Conservation (phyloP, 2,888 invertebrate genomes). For the Neelides folsomi region DNA sequence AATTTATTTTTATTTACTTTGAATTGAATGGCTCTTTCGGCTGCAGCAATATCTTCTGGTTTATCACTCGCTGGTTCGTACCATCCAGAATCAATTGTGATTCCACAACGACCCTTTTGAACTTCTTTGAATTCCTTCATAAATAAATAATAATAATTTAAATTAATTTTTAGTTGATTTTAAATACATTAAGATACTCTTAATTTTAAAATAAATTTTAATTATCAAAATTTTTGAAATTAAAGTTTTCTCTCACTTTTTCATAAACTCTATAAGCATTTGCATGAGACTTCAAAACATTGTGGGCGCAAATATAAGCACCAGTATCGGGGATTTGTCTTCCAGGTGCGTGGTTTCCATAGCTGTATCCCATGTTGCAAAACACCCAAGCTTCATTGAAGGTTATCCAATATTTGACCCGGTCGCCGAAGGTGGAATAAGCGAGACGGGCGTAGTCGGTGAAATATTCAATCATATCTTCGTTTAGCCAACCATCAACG, state of each 20-base stretch:
- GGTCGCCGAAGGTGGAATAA: conserved; percentile 10
- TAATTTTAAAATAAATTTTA: too few relatives aligned
- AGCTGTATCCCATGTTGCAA: conserved; percentile 14
- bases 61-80: conserved; percentile 14
- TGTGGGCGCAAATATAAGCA: conserved; percentile 14
- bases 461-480: conserved; percentile 6
- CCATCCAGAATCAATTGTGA: conserved; percentile 17
- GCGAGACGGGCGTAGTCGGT: conserved; percentile 8
- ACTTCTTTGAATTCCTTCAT: conserved; percentile 1
- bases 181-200: too few relatives aligned
- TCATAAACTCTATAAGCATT: conserved; percentile 14
- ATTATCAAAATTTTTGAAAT: too few relatives aligned
- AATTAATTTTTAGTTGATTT: too few relatives aligned
- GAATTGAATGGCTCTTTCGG: conserved; percentile 14
- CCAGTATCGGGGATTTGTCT: background rate
- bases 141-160: too few relatives aligned
- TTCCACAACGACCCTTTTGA: conserved; percentile 10
- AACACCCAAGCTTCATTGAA: conserved; percentile 21
- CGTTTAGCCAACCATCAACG: conserved; percentile 12
- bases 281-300: conserved; percentile 11
- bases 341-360: conserved; percentile 11
- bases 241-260: too few relatives aligned
- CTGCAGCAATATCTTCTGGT: conserved; percentile 14
- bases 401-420: conserved; percentile 14
- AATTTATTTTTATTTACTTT: conserved; percentile 12